Conservation (phyloP, 2,888 invertebrate species). For the Pyrochroa serraticornis region DNA sequence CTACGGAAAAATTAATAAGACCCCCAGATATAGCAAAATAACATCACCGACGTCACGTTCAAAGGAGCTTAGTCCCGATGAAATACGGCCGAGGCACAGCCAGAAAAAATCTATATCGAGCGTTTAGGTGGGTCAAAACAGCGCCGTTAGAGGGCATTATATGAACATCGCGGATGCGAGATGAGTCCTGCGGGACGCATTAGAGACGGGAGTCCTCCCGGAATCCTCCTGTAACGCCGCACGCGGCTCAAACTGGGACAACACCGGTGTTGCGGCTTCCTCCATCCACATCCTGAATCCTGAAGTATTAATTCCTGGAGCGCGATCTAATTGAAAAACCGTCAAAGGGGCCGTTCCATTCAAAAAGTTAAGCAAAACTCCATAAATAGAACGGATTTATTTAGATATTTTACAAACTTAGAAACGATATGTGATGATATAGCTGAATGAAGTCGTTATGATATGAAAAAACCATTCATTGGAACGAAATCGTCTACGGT, state of each 20-base stretch:
- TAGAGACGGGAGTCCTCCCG: conserved; percentile 29
- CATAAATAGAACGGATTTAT: conserved; percentile 29
- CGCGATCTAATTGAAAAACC: conserved; percentile 18
- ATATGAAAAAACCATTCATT: conserved; percentile 25
- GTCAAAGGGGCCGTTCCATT: background rate
- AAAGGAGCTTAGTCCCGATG: background rate
- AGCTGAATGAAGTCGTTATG: conserved; percentile 10
- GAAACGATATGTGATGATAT: conserved; percentile 28
- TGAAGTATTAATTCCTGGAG: conserved; percentile 23
- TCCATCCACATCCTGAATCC: conserved; percentile 21
- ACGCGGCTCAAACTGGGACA: conserved; percentile 20
- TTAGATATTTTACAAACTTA: conserved; percentile 32
- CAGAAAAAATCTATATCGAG: conserved; percentile 32
- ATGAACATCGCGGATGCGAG: conserved; percentile 31
- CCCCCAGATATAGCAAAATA: background rate
- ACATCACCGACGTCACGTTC: background rate
- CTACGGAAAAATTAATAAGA: background rate
- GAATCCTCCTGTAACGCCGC: conserved; percentile 20
- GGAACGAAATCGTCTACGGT: conserved; percentile 25
- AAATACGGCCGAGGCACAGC: background rate
- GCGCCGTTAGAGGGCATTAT: conserved; percentile 31
- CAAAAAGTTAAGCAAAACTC: background rate
- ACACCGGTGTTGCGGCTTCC: conserved; percentile 13
- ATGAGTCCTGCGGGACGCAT: conserved; percentile 35
- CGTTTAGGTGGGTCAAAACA: conserved; percentile 38